Evolutionary conservation across 2,797 vertebrate species (phyloP), one percentile per base, ranked within the genome.

Genomic region (Crenichthys baileyi): DNA sequence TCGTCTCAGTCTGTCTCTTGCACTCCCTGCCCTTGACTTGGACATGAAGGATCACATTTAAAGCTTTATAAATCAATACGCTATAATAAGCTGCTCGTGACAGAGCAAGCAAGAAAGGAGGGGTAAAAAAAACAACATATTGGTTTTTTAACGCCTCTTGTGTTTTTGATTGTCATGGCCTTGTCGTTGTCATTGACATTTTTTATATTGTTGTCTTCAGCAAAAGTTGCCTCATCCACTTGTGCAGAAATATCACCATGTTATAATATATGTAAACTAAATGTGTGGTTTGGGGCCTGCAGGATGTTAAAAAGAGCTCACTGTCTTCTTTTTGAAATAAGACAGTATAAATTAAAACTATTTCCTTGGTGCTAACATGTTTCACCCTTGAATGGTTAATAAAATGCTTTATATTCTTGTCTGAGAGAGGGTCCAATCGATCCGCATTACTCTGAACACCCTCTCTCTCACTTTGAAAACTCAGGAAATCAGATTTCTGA

Each of bases 11-110:
- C 95, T 95, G 94, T 87, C 89, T 83, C 85, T 90, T 82, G 89
- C 89, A 85, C 89, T 89, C 89, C 79, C 96, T 96, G 97, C 97
- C 97, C 97, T 97, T 96, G 96, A 97, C 96, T 96, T 96, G 96
- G 96, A 95, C 94, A 94, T 91, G 90, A 93, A 93, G 94, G 95
- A 95, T 95, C 93, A 92, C 92, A 92, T 95, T 95, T 95, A 95
- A 95, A 95, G 95, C 95, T 93, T 94, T 94, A 95, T 95, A 95
- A 96, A 95, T 96, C 95, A 94, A 96, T 95, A 95, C 79, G 84
- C 94, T 95, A 94, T 95, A 95, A 95, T 95, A 95, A 96, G 95
- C 93, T 93, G 90, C 93, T 95, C 94, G 94, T 93, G 93, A 95
- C 94, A 94, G 85, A 87, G 82, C 83, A 79, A 84, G 86, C 71